A percentile compares a stretch with the other conserved stretches of the same genome.
Evolutionary conservation across 2,113 vertebrate species (phyloP).

Genomic region (Mungos mungo): DNA sequence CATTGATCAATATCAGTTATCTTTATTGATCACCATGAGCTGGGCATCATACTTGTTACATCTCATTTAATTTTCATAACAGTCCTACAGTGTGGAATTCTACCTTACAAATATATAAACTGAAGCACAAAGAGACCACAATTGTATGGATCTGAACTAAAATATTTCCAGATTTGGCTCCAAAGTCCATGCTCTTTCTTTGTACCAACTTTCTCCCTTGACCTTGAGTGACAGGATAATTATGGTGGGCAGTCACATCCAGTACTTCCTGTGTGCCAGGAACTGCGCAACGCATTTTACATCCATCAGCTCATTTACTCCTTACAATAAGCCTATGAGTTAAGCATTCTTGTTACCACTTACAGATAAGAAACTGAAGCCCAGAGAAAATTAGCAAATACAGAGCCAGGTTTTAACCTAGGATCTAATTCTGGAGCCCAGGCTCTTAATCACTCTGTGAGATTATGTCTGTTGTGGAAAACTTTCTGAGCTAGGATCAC

Average conservation of each 20-base stretch:
- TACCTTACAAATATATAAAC: neutral
- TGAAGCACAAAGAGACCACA: neutral
- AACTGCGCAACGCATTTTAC: neutral
- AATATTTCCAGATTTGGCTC: neutral
- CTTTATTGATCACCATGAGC: neutral
- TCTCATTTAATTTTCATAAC: neutral
- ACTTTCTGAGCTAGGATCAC: neutral
- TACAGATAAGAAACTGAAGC: neutral
- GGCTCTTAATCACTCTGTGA: neutral
- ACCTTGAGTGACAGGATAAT: neutral
- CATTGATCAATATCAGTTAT: neutral
- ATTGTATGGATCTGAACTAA: neutral
- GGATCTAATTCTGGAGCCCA: neutral
- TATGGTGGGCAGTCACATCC: neutral
- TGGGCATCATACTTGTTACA: neutral
- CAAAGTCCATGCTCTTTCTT: neutral
- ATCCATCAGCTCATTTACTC: neutral
- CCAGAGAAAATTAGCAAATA: neutral
- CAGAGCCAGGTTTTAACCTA: neutral
- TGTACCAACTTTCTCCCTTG: conserved; percentile 12
- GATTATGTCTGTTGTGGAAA: neutral
- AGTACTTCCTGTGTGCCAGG: neutral
- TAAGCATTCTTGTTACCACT: neutral
- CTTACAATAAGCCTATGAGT: neutral
- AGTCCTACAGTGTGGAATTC: neutral